Base-by-base conservation (phyloP, 2,113 vertebrate genomes). In the Anarhynchus alexandrinus region DNA sequence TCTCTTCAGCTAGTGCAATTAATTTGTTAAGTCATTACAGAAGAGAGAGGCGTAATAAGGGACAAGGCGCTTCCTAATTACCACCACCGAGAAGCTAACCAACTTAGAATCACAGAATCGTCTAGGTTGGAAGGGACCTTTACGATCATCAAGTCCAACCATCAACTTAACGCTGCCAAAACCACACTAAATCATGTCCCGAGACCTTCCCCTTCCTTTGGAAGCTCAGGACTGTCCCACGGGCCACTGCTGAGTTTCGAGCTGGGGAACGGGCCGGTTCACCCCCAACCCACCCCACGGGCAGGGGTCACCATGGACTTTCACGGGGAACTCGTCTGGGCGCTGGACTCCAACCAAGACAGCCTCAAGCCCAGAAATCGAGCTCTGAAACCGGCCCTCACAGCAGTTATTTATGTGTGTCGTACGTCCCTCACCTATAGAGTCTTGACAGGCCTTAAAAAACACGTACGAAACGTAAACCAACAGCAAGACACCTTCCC, bases 281-380 rank as follows among this genome's bases (percentile, higher is more conserved):
- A 22, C 26, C 54, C 18, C 36, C n/a, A 30, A 3, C 1, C 26
- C 3, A 12, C 15, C 30, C 32, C 52, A 14, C 0, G 3, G 54
- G 34, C 72, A 52, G 12, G 34, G 14, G 57, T 77, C 2, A 0
- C 7, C 66, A 21, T 6, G 1, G 6, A 23, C 12, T 40, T 20
- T 21, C 47, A 9, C 0, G 0, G 26, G 8, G 3, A n/a, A 15
- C 22, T 52, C 3, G 0, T 42, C 9, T 7, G 36, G 51, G 51
- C 1, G 4, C 57, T 49, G 19, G 26, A 20, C 27, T 23, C 70
- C 43, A 54, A 47, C 67, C 34, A 7, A 58, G 12, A 26, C 13
- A 26, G 22, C 45, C 34, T 13, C 5, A 69, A 65, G 17, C 22
- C 49, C 61, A 52, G 38, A 42, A 52, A 32, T 1, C 1, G 1